Conservation (phyloP, 2,113 vertebrate species). For the Lepisosteus osseus region DNA sequence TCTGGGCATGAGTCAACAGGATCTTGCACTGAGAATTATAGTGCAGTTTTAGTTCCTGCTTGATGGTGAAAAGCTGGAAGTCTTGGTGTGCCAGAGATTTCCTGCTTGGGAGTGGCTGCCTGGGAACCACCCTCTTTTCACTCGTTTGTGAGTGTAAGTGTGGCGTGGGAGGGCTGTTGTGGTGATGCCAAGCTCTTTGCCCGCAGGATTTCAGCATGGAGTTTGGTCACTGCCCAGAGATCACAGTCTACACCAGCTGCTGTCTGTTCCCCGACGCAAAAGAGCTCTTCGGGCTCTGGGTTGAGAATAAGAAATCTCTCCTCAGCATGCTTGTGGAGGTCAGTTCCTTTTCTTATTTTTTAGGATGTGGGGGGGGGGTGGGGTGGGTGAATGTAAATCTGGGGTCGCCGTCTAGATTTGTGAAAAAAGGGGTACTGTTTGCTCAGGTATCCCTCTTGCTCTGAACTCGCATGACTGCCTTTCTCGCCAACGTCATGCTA, state of each 20-base stretch:
- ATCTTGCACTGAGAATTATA: too few species aligned
- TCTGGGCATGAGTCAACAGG: too few species aligned
- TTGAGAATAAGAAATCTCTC: constrained; percentile 88
- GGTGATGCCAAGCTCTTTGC: background rate
- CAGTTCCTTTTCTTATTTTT: constrained; percentile 31
- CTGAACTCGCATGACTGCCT: too few species aligned
- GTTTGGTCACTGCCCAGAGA: constrained; percentile 92
- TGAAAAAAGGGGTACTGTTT: background rate
- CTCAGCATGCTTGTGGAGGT: constrained; percentile 97
- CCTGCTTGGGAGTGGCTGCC: too few species aligned
- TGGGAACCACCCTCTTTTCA: too few species aligned
- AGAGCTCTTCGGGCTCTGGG: constrained; percentile 81
- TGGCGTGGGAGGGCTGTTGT: background rate
- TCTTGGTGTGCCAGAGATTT: too few species aligned
- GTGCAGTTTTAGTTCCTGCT: too few species aligned
- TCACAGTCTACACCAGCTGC: constrained; percentile 92
- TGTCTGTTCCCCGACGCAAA: constrained; percentile 84
- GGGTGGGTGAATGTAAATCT: background rate
- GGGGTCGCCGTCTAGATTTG: background rate
- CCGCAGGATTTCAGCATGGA: constrained; percentile 87
- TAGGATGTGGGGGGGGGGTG: background rate
- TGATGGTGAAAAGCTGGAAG: too few species aligned
- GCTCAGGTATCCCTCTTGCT: background rate
- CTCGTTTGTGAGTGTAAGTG: constrained; percentile 9
- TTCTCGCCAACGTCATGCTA: too few species aligned